These are phyloP conservation scores for Brachypteracias leptosomus DNA, from an alignment of 2,113 vertebrate genomes.

Conservation along the genomic window DNA sequence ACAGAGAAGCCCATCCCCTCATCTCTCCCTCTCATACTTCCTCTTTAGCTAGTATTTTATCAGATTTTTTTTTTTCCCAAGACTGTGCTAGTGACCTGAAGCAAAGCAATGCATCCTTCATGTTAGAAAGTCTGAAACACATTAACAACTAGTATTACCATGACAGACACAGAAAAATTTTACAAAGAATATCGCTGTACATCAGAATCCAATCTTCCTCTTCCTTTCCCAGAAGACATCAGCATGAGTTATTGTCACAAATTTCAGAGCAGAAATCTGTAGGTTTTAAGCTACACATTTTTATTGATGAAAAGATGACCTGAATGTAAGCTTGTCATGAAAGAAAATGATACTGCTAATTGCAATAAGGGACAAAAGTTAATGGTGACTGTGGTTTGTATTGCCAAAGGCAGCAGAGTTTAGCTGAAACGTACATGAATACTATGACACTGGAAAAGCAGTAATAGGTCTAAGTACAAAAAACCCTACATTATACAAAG, in stretches of 20 bases:
- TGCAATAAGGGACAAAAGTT: background rate
- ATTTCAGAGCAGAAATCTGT: background rate
- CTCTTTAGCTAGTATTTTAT: background rate
- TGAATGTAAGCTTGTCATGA: background rate
- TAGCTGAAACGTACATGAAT: background rate
- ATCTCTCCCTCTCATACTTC: background rate
- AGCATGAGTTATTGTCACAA: background rate
- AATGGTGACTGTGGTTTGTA: background rate
- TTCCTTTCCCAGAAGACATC: background rate
- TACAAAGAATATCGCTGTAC: background rate
- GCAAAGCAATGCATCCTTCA: background rate
- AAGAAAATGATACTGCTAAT: background rate
- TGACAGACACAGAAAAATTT: background rate
- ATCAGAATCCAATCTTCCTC: background rate
- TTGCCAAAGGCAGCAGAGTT: background rate
- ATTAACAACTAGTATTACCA: background rate
- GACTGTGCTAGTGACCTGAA: background rate
- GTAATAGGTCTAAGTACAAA: background rate
- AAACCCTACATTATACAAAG: rapidly evolving
- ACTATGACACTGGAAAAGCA: background rate
- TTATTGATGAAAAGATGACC: background rate
- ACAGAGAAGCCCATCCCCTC: background rate
- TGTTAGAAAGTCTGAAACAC: background rate
- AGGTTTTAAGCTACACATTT: background rate
- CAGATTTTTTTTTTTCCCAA: background rate